A percentile compares a stretch with the other conserved stretches of the same genome.
These are phyloP conservation scores for Dasypogon diadema DNA, from an alignment of 2,888 invertebrate genomes.

Conservation along the genomic window DNA sequence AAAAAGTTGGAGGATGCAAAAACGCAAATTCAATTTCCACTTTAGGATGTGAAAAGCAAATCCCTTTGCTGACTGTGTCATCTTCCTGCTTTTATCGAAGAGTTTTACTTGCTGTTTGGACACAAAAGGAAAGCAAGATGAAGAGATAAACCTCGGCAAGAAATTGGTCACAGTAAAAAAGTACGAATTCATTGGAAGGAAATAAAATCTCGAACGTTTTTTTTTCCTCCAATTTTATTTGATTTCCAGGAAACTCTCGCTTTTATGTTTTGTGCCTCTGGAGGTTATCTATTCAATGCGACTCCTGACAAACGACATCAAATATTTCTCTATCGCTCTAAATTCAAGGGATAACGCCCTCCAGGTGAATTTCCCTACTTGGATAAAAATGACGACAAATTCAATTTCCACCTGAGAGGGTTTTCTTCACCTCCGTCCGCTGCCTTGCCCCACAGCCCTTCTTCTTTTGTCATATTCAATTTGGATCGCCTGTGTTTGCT, in stretches of 20 bases:
- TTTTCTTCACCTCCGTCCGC: neutral
- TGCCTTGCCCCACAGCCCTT: neutral
- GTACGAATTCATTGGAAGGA: neutral
- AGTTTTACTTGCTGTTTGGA: neutral
- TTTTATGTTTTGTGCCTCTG: neutral
- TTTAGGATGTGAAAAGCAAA: neutral
- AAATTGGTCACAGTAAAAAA: neutral
- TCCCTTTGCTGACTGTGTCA: neutral
- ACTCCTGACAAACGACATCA: slow-evolving; percentile 14
- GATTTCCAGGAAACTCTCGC: neutral
- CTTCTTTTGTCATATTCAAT: neutral
- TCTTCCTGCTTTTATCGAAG: neutral
- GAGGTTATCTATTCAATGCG: neutral
- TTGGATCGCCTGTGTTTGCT: neutral
- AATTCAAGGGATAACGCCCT: slow-evolving; percentile 13
- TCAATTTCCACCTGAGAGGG: neutral
- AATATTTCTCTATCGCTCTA: slow-evolving; percentile 3
- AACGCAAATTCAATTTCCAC: neutral
- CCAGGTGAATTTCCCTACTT: neutral
- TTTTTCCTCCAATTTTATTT: neutral
- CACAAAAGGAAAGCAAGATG: neutral
- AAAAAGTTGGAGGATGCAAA: neutral
- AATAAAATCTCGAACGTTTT: neutral
- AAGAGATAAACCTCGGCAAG: neutral
- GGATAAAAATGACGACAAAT: neutral